Conservation (phyloP, 1,140 invertebrate species). For the Magallana ariakensis region DNA sequence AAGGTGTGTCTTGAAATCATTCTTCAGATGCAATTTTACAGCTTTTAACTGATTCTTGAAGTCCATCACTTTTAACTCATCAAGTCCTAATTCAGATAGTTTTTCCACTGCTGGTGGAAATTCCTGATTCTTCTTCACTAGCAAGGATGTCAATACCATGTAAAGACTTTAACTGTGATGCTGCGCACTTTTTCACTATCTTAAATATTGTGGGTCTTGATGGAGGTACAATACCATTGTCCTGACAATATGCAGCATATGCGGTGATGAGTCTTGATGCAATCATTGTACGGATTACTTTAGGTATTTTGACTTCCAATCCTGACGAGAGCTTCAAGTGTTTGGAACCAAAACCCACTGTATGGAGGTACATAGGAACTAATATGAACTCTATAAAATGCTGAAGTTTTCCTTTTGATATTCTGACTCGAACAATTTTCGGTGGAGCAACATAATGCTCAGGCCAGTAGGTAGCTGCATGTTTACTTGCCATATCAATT, state of each 20-base stretch:
- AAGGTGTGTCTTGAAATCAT: too few relatives aligned
- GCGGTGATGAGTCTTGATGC: constrained; percentile 42
- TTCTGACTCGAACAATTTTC: constrained; percentile 20
- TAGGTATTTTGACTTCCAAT: constrained; percentile 46
- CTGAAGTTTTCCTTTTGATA: constrained; percentile 32
- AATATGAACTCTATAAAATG: constrained; percentile 48
- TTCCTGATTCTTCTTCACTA: too few relatives aligned
- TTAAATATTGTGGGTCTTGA: constrained; percentile 40
- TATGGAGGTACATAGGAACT: constrained; percentile 35
- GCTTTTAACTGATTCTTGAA: too few relatives aligned
- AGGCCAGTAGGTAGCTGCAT: constrained; percentile 9
- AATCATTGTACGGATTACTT: constrained; percentile 49
- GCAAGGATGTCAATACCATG: too few relatives aligned
- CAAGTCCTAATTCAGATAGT: too few relatives aligned
- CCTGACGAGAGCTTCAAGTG: constrained; percentile 47
- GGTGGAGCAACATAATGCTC: constrained; percentile 17
- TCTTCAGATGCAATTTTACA: too few relatives aligned
- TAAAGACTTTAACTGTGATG: too few relatives aligned
- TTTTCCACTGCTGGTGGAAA: too few relatives aligned
- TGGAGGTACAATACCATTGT: constrained; percentile 22
- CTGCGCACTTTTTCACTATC: constrained; percentile 42
- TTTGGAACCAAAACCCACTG: constrained; percentile 47
- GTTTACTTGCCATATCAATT: constrained; percentile 26
- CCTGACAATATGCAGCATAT: constrained; percentile 39
- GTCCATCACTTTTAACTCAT: too few relatives aligned